Conservation (phyloP, 2,113 vertebrate species). For the Callipepla californica region DNA sequence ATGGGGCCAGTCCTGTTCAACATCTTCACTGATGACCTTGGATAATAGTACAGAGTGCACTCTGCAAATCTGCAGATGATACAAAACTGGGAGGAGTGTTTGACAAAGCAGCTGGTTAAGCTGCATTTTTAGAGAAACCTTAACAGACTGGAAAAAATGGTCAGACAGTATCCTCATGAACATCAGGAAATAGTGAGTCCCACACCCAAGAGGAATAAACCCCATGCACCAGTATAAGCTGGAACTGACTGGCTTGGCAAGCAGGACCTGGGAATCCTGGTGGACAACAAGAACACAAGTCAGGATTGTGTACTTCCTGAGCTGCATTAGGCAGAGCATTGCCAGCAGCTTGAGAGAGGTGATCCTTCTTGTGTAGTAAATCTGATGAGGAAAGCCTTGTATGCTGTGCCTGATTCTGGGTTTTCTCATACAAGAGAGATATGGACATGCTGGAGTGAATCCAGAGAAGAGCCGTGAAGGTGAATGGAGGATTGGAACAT, state of each 20-base stretch:
- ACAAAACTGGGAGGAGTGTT: not conserved
- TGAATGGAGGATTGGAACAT: rapidly evolving
- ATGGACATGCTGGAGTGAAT: not conserved
- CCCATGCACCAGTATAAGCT: not conserved
- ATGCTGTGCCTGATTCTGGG: not conserved
- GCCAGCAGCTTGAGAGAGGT: not conserved
- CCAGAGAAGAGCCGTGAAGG: rapidly evolving
- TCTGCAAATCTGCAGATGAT: not conserved
- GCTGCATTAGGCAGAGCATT: not conserved
- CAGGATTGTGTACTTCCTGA: not conserved
- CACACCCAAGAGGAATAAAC: not conserved
- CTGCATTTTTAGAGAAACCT: not conserved
- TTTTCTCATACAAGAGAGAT: rapidly evolving
- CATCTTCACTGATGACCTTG: not conserved
- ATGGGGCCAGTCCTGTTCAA: not conserved
- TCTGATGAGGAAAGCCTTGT: not conserved
- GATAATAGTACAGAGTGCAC: not conserved
- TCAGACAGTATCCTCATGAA: not conserved
- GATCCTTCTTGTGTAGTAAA: not conserved
- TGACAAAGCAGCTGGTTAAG: not conserved
- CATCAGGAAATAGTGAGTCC: not conserved
- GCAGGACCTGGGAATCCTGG: not conserved
- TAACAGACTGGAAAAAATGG: not conserved
- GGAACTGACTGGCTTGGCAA: not conserved
- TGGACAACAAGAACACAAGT: rapidly evolving